A percentile compares a stretch with the other conserved stretches of the same genome.
phyloP scores from a whole-genome alignment of 2,797 vertebrate genomes.

The Philypnodon macrostomus region DNA sequence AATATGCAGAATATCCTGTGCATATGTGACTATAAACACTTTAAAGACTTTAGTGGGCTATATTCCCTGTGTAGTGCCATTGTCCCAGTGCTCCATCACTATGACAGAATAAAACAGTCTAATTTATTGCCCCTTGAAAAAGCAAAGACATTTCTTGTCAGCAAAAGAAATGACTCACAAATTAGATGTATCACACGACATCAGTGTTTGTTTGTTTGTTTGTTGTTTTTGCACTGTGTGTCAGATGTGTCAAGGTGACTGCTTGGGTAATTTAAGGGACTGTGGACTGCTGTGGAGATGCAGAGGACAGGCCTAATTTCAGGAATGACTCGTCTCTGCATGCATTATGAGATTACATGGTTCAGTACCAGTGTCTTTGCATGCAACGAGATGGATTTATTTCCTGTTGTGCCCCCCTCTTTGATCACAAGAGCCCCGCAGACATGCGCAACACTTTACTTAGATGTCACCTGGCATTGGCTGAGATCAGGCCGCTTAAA shows the following conservation, averaged over 20 bases:
- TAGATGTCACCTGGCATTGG: slow-evolving; percentile 1
- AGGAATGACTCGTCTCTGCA: slow-evolving; percentile 24
- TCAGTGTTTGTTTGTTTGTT: neutral
- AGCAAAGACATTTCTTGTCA: neutral
- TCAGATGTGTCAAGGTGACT: slow-evolving; percentile 39
- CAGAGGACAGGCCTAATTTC: slow-evolving; percentile 10
- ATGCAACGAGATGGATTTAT: slow-evolving; percentile 8
- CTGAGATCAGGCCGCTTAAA: neutral
- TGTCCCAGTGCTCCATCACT: neutral
- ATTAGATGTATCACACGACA: neutral
- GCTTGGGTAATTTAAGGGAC: slow-evolving; percentile 7
- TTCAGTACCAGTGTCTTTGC: slow-evolving; percentile 27
- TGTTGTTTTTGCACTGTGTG: neutral
- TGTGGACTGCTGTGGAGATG: neutral
- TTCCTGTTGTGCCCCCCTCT: neutral
- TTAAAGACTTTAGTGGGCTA: too few relatives aligned
- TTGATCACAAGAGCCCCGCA: neutral
- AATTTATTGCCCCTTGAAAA: neutral
- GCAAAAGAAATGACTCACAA: neutral
- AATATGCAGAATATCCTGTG: too few relatives aligned
- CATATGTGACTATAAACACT: too few relatives aligned
- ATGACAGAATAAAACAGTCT: slow-evolving; percentile 6
- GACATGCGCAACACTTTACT: neutral
- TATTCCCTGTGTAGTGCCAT: neutral
- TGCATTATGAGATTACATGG: slow-evolving; percentile 59